Conservation (phyloP, 2,888 invertebrate genomes). For the Yponomeuta plumbellus region DNA sequence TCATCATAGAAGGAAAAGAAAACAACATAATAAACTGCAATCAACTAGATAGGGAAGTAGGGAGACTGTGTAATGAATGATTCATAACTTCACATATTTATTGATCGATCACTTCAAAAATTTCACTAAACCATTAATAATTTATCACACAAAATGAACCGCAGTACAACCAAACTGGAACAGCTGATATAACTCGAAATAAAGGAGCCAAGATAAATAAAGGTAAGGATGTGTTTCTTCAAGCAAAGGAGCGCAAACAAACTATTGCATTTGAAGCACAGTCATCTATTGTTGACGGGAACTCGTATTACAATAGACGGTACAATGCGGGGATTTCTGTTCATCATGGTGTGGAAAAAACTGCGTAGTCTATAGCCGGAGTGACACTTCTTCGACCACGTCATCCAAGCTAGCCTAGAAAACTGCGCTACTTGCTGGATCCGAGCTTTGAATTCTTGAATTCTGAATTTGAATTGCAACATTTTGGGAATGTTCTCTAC, state of each 20-base stretch:
- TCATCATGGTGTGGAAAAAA: not conserved
- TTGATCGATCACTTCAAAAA: not conserved
- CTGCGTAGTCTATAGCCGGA: not conserved
- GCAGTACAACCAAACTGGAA: not conserved
- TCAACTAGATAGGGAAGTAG: too few relatives aligned
- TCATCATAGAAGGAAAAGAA: too few relatives aligned
- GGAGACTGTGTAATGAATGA: too few relatives aligned
- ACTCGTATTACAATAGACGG: not conserved
- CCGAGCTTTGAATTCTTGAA: too few relatives aligned
- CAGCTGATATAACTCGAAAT: not conserved
- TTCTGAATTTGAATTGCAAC: too few relatives aligned
- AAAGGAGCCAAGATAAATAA: slow-evolving; percentile 1
- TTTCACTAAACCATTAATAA: not conserved
- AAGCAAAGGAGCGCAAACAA: not conserved
- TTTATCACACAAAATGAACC: not conserved
- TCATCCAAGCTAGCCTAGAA: too few relatives aligned
- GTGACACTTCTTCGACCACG: not conserved
- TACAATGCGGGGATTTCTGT: not conserved
- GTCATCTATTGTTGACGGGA: not conserved
- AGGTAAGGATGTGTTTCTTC: not conserved
- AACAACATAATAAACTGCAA: too few relatives aligned
- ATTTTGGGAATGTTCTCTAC: too few relatives aligned
- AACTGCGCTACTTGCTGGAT: too few relatives aligned
- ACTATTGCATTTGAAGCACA: not conserved
- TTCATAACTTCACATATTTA: not conserved